These are phyloP conservation scores for Desmodus rotundus DNA, from an alignment of 2,113 vertebrate genomes.

Conservation along the genomic window DNA sequence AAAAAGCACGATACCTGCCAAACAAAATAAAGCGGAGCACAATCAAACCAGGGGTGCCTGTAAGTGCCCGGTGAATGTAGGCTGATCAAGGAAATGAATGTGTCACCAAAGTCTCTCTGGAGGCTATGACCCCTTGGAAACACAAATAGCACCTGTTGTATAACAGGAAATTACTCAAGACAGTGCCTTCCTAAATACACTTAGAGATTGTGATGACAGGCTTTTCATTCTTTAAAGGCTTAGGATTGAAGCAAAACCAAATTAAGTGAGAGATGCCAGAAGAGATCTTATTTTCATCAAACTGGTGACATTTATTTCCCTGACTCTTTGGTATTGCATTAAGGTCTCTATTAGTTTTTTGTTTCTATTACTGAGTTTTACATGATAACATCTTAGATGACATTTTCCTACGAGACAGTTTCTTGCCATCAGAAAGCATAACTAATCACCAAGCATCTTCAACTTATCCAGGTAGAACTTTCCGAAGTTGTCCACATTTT, in stretches of 20 bases:
- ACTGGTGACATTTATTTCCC: background rate
- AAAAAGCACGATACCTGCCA: background rate
- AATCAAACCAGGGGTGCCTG: no score
- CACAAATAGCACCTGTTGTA: background rate
- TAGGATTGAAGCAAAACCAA: background rate
- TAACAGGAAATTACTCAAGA: background rate
- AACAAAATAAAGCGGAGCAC: background rate
- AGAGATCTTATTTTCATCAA: background rate
- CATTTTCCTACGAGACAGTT: background rate
- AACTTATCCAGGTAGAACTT: background rate
- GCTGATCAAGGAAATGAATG: background rate
- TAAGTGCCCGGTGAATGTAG: background rate
- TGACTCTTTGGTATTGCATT: background rate
- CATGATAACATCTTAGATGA: background rate
- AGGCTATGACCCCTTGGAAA: background rate
- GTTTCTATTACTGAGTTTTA: background rate
- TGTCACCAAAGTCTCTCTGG: background rate
- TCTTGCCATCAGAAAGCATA: background rate
- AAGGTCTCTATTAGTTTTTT: background rate
- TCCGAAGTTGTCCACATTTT: background rate
- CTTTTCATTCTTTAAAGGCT: conserved; percentile 13
- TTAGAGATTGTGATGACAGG: background rate
- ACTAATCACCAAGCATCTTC: background rate
- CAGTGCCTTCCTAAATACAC: background rate
- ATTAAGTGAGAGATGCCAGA: background rate